Evolutionary conservation across 2,888 invertebrate species (phyloP), one percentile per base, ranked within the genome.

Genomic region (Cosmia trapezina): DNA sequence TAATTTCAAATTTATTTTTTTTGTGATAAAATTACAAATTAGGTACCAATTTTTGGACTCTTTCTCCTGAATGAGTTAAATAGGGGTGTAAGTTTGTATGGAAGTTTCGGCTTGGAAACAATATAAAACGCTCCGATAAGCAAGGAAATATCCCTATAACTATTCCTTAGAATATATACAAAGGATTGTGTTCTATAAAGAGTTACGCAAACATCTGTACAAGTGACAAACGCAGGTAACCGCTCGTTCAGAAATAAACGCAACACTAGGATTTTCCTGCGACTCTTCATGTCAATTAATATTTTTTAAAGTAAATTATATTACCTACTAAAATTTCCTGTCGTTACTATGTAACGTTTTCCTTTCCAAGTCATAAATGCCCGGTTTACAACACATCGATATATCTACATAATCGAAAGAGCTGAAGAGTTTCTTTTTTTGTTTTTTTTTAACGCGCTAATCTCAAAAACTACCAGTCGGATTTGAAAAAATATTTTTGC

Each of bases 191-290:
- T 22, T 1, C 7, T 17, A 33, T 45, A n/a, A 0, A n/a, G 5
- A 51, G 41, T 70, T n/a, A 69, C 56, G n/a, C 12, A 47, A 57
- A 57, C 47, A 41, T 63, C 14, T 22, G 6, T 17, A 47, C 19
- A 49, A 71, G 28, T 57, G 49, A 57, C 70, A 43, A 17, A n/a
- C 28, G 28, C 70, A 70, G 17, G n/a, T 33, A 70, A n/a, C 12
- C 41, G 2, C 49, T 49, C 28, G 7, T n/a, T 41, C 45, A 53
- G 19, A 56, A 28, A 37, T n/a, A 49, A 17, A 22, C 17, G 5
- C n/a, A 59, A 57, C 7, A 22, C 41, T 19, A 22, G 4, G 0
- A 8, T n/a, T 70, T 57, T 28, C 9, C 14, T 49, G 28, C 6
- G n/a, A 49, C 12, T 57, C 49, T 71, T 43, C 49, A 19, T 54